A percentile compares a stretch with the other conserved stretches of the same genome.
Conservation (phyloP, 2,888 invertebrate genomes). For the Camptogramma bilineatum region DNA sequence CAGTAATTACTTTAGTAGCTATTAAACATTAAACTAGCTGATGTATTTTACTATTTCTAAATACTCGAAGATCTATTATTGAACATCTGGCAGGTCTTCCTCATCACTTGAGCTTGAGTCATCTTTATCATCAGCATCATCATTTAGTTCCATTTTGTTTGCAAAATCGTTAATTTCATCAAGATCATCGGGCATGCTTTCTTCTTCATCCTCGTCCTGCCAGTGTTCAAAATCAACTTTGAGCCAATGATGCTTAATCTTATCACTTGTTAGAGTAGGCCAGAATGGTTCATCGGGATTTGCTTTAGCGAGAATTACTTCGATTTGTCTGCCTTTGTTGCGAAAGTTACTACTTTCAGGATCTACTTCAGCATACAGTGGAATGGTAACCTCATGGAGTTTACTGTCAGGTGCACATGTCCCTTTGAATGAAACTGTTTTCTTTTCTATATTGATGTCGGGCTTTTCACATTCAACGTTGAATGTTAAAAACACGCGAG, state of each 20-base stretch:
- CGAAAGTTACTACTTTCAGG: conserved; percentile 90
- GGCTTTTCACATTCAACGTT: conserved; percentile 94
- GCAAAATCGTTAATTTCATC: conserved; percentile 69
- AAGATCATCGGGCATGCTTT: conserved; percentile 92
- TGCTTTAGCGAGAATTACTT: conserved; percentile 89
- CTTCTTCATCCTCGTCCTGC: conserved; percentile 98
- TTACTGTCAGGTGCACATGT: conserved; percentile 93
- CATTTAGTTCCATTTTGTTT: conserved; percentile 64
- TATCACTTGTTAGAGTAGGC: conserved; percentile 94
- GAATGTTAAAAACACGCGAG: conserved; percentile 92
- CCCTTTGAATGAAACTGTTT: conserved; percentile 91
- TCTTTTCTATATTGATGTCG: conserved; percentile 89
- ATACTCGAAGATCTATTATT: conserved; percentile 65
- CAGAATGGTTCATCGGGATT: conserved; percentile 90
- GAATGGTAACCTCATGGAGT: conserved; percentile 94
- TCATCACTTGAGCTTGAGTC: conserved; percentile 91
- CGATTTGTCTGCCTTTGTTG: conserved; percentile 90
- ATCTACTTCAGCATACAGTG: conserved; percentile 93
- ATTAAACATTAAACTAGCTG: conserved; percentile 45
- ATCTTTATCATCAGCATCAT: conserved; percentile 77
- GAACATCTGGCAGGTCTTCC: conserved; percentile 88
- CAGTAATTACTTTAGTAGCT: conserved; percentile 47
- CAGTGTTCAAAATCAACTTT: conserved; percentile 99
- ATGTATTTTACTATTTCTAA: conserved; percentile 53
- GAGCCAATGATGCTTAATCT: conserved; percentile 96